A percentile compares a stretch with the other conserved stretches of the same genome.
These are phyloP conservation scores for Cromileptes altivelis DNA, from an alignment of 2,113 vertebrate species.

Conservation along the genomic window DNA sequence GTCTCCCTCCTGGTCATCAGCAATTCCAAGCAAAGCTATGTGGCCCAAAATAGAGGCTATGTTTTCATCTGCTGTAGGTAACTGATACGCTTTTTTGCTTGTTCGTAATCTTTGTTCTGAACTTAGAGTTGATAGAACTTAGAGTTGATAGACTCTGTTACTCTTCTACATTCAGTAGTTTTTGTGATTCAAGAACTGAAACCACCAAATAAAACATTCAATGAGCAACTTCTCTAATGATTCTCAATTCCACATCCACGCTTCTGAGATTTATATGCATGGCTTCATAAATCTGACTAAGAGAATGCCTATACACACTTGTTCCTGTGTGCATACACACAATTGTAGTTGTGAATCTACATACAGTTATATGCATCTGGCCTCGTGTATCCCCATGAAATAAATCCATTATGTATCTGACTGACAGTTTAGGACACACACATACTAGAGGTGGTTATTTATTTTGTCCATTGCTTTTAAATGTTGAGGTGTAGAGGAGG, in stretches of 20 bases:
- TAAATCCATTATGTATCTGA: neutral
- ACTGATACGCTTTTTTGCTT: too few relatives aligned
- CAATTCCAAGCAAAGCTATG: neutral
- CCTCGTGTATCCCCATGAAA: too few relatives aligned
- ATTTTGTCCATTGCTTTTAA: neutral
- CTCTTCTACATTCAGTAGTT: neutral
- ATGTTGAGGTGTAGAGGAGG: neutral
- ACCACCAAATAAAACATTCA: neutral
- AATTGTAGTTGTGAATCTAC: too few relatives aligned
- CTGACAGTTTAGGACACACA: too few relatives aligned
- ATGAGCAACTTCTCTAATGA: neutral
- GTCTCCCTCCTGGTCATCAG: neutral
- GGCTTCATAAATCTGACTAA: too few relatives aligned
- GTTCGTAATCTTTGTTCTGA: neutral
- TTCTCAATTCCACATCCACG: too few relatives aligned
- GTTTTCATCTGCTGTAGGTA: too few relatives aligned
- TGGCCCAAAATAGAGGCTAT: neutral
- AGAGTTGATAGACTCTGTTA: neutral
- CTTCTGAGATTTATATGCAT: too few relatives aligned
- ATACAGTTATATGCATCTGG: too few relatives aligned
- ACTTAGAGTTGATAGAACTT: neutral
- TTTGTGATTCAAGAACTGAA: neutral
- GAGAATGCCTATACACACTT: too few relatives aligned
- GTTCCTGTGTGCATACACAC: too few relatives aligned
- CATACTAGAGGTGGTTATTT: neutral